Evolutionary conservation across 1,140 invertebrate genomes (phyloP).

Genomic region (Drosophila bifasciata): DNA sequence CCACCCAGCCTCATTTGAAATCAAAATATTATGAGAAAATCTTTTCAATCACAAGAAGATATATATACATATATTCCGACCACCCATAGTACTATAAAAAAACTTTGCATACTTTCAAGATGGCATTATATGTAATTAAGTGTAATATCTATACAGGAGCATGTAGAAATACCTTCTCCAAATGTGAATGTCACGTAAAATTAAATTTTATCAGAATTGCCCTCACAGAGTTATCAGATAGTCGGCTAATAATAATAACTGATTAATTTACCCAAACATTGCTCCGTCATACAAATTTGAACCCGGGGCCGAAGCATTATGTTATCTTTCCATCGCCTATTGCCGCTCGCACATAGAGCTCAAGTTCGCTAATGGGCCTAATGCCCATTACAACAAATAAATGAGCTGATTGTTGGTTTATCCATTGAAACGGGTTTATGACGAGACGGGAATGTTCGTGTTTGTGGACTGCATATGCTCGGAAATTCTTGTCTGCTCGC

Average conservation of each 20-base stretch:
- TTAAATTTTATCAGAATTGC: too few species aligned
- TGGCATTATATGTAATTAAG: too few species aligned
- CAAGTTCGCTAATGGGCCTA: slow-evolving; percentile 27
- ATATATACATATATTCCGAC: too few species aligned
- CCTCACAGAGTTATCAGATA: too few species aligned
- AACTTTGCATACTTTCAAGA: too few species aligned
- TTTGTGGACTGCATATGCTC: slow-evolving; percentile 3
- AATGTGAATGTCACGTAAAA: too few species aligned
- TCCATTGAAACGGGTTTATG: slow-evolving; percentile 53
- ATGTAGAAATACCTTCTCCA: too few species aligned
- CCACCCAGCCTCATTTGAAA: too few species aligned
- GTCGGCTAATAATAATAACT: slow-evolving; percentile 1
- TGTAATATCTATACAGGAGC: too few species aligned
- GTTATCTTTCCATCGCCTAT: slow-evolving; percentile 2
- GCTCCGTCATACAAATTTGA: not conserved
- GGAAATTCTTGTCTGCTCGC: slow-evolving; percentile 8
- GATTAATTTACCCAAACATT: not conserved
- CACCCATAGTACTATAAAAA: too few species aligned
- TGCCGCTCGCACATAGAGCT: not conserved
- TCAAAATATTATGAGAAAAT: too few species aligned
- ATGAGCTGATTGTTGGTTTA: slow-evolving; percentile 32
- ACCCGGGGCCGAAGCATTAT: not conserved
- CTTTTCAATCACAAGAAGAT: too few species aligned
- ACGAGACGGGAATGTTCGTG: slow-evolving; percentile 4
- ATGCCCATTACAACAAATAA: slow-evolving; percentile 5